Percentiles rank a stretch among this genome's conserved stretches.
Evolutionary conservation across 1,140 invertebrate genomes (phyloP).

Genomic region (Apis cerana): DNA sequence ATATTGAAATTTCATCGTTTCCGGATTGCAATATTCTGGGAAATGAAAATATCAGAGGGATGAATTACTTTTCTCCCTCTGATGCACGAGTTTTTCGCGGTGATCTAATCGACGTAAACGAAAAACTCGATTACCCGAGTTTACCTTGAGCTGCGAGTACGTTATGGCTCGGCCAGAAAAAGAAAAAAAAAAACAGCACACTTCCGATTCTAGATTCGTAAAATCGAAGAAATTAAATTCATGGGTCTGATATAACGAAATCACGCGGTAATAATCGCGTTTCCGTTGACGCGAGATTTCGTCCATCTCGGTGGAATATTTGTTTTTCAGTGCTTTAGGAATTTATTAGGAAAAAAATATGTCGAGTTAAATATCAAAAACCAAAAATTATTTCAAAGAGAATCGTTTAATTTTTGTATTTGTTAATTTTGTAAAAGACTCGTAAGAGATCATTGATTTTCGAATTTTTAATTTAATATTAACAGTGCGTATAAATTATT

Average conservation of each 20-base stretch:
- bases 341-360: no score
- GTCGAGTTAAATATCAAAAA: no score
- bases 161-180: background rate
- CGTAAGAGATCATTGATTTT: no score
- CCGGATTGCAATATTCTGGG: background rate
- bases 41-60: background rate
- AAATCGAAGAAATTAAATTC: constrained; percentile 1
- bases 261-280: background rate
- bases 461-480: no score
- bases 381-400: no score
- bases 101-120: constrained; percentile 23
- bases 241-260: background rate
- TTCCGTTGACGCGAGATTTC: background rate
- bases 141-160: background rate
- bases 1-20: constrained; percentile 18
- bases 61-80: constrained; percentile 20
- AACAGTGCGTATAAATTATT: no score
- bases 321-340: no score
- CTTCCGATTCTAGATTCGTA: no score
- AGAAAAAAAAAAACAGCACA: no score
- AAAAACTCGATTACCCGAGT: constrained; percentile 22
- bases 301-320: no score
- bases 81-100: constrained; percentile 1
- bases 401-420: no score
- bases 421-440: no score